Conservation (phyloP, 2,888 invertebrate genomes). For the Heliconius sara region DNA sequence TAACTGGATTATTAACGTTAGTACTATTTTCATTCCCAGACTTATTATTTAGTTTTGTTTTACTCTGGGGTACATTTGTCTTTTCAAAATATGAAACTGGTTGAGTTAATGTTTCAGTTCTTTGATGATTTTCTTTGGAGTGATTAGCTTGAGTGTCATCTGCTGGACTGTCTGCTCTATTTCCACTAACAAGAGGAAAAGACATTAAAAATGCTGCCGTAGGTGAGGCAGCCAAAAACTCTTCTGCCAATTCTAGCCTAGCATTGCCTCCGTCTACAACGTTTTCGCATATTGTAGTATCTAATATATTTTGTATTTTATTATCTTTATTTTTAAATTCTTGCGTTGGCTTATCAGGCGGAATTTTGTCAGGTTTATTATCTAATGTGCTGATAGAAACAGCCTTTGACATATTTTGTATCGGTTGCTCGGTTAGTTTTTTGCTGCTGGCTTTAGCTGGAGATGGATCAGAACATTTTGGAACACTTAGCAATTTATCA, state of each 20-base stretch:
- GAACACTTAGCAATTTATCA: constrained; percentile 4
- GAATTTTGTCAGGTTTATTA: constrained; percentile 52
- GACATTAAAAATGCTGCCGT: constrained; percentile 91
- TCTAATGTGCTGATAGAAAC: constrained; percentile 42
- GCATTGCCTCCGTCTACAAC: constrained; percentile 82
- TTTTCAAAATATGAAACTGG: constrained; percentile 62
- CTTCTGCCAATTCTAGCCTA: constrained; percentile 83
- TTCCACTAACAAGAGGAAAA: constrained; percentile 88
- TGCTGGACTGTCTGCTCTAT: constrained; percentile 79
- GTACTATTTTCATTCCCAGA: constrained; percentile 45
- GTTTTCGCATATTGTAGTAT: constrained; percentile 72
- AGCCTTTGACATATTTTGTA: constrained; percentile 33
- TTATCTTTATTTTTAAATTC: constrained; percentile 67
- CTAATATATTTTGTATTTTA: constrained; percentile 71
- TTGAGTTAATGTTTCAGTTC: constrained; percentile 57
- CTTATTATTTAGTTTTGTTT: constrained; percentile 8
- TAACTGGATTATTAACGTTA: constrained; percentile 47
- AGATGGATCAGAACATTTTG: constrained; percentile 31
- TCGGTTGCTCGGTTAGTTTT: constrained; percentile 29
- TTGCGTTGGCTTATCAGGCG: constrained; percentile 41
- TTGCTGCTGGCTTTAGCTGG: constrained; percentile 31
- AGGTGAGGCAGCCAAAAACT: constrained; percentile 85
- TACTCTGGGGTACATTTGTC: constrained; percentile 45
- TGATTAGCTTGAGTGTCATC: constrained; percentile 65
- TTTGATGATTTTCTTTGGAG: constrained; percentile 53